Evolutionary conservation across 2,113 vertebrate genomes (phyloP).

Genomic region (Xerus inauris): DNA sequence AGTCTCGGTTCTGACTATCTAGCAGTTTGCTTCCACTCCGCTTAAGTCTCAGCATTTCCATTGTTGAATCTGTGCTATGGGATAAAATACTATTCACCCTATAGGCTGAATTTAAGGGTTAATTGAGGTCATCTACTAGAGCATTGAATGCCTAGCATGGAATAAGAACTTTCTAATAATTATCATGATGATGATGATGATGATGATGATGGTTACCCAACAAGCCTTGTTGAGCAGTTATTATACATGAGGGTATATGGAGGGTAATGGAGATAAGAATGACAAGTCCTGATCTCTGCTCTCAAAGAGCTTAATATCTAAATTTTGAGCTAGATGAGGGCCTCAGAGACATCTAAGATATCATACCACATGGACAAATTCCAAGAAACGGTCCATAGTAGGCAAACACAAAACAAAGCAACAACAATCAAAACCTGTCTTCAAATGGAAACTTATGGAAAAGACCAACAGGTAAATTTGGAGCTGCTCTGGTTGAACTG

Average conservation of each 20-base stretch:
- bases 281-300: not conserved
- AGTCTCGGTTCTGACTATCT: not conserved
- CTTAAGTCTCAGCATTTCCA: not conserved
- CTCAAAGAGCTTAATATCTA: not conserved
- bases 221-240: not conserved
- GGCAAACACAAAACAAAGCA: not conserved
- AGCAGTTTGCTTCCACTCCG: not conserved
- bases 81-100: not conserved
- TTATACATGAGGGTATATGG: not conserved
- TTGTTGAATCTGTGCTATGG: not conserved
- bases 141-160: not conserved
- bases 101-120: constrained; percentile 31
- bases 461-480: not conserved
- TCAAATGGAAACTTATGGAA: not conserved
- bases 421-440: not conserved
- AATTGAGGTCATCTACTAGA: not conserved
- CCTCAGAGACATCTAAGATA: not conserved
- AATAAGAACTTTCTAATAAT: constrained; percentile 3
- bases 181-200: not conserved
- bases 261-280: not conserved
- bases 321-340: not conserved
- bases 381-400: not conserved
- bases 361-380: not conserved
- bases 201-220: not conserved
- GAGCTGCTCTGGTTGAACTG: not conserved